Conservation (phyloP, 2,888 invertebrate genomes). For the Eurytoma californica region DNA sequence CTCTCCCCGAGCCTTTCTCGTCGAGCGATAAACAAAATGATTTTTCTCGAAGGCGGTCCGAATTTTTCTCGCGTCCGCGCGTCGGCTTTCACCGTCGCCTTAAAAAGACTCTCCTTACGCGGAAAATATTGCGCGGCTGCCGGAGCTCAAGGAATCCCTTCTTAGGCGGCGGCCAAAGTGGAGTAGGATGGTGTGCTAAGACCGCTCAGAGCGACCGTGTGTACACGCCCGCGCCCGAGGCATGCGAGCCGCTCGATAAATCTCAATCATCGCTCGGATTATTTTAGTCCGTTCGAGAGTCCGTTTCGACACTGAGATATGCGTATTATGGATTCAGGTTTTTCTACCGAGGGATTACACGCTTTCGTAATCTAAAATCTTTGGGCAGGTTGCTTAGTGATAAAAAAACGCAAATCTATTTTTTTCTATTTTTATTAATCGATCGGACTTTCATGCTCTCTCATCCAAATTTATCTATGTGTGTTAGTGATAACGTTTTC, state of each 20-base stretch:
- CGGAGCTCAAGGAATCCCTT: background rate
- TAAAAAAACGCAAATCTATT: no score
- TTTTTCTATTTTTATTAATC: no score
- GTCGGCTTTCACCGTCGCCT: conserved; percentile 49
- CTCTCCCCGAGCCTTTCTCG: background rate
- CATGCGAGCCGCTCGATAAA: conserved; percentile 49
- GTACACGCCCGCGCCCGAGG: conserved; percentile 59
- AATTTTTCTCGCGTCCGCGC: background rate
- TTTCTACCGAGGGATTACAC: conserved; percentile 11
- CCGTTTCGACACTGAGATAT: conserved; percentile 19
- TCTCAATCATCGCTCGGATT: conserved; percentile 55
- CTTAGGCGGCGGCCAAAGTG: background rate
- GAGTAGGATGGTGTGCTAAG: conserved; percentile 41
- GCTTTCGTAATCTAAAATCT: background rate
- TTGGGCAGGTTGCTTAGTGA: background rate
- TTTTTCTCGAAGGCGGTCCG: background rate
- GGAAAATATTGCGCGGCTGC: conserved; percentile 18
- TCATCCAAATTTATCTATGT: no score
- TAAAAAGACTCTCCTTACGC: conserved; percentile 27
- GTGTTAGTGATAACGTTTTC: no score
- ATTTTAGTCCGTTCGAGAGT: conserved; percentile 40
- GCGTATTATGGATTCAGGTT: background rate
- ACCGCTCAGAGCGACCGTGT: conserved; percentile 31
- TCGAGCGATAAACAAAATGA: conserved; percentile 19
- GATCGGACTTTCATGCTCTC: no score